Evolutionary conservation across 2,113 vertebrate species (phyloP).

Genomic region (Rhodinocichla rosea): DNA sequence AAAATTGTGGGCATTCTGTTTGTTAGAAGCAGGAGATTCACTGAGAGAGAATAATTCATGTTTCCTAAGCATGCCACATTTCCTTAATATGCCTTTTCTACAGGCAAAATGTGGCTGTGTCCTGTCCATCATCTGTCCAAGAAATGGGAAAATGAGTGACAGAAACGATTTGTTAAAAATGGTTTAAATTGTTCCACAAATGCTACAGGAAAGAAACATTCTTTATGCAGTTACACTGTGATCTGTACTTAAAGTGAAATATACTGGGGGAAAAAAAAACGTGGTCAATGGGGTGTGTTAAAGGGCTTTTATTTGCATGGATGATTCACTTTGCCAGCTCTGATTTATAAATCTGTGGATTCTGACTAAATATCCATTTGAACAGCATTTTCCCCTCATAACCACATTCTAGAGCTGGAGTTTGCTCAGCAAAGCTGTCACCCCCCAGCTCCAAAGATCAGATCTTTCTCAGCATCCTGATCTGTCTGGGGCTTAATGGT

Average conservation of each 20-base stretch:
- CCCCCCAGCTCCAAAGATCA: background rate
- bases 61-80: background rate
- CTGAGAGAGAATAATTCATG: background rate
- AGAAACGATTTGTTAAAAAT: background rate
- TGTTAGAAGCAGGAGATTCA: background rate
- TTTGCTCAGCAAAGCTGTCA: background rate
- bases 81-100: background rate
- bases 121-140: conserved; percentile 8
- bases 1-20: background rate
- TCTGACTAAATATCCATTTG: conserved; percentile 2
- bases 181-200: background rate
- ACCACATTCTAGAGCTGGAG: background rate
- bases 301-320: background rate
- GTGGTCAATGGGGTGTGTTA: background rate
- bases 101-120: background rate
- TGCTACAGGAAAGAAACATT: background rate
- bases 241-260: background rate
- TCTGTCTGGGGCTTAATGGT: background rate
- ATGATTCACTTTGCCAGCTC: background rate
- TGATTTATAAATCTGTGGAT: background rate
- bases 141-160: background rate
- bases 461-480: background rate
- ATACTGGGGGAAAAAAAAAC: background rate
- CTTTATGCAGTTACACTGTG: background rate
- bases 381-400: background rate